Evolutionary conservation across 2,113 vertebrate genomes (phyloP).

Genomic region (Hemicordylus capensis): DNA sequence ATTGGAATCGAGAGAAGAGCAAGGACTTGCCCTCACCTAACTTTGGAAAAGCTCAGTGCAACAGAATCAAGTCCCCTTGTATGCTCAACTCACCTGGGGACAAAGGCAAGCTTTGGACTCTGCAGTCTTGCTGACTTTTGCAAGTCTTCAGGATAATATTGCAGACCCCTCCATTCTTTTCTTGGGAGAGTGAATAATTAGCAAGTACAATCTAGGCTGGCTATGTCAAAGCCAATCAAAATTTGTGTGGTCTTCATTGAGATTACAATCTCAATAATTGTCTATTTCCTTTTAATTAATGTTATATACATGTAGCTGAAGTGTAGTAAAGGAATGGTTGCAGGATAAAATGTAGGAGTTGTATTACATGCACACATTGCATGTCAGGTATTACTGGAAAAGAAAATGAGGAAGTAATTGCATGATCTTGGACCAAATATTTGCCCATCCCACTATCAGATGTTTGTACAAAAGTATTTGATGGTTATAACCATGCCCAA

Average conservation of each 20-base stretch:
- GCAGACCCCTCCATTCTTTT: not conserved
- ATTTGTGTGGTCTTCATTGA: not conserved
- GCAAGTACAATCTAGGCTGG: not conserved
- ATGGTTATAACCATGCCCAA: not conserved
- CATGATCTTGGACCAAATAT: not conserved
- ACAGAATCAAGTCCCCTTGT: too few species aligned
- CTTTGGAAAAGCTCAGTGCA: too few species aligned
- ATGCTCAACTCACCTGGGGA: too few species aligned
- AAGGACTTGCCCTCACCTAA: too few species aligned
- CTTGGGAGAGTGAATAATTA: not conserved
- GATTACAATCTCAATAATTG: not conserved
- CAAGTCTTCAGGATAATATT: not conserved
- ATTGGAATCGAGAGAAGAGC: too few species aligned
- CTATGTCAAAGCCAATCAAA: not conserved
- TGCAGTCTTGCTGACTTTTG: too few species aligned
- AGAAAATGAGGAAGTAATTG: not conserved
- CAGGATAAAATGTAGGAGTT: not conserved
- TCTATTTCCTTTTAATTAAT: not conserved
- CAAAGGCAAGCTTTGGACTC: too few species aligned
- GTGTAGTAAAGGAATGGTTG: not conserved
- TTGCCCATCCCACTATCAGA: not conserved
- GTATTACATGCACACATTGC: too few species aligned
- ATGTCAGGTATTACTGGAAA: fast-evolving
- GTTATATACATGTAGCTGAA: too few species aligned
- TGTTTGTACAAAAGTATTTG: too few species aligned